These are phyloP conservation scores for Aphrophora alni DNA, from an alignment of 2,888 invertebrate species.

Conservation along the genomic window DNA sequence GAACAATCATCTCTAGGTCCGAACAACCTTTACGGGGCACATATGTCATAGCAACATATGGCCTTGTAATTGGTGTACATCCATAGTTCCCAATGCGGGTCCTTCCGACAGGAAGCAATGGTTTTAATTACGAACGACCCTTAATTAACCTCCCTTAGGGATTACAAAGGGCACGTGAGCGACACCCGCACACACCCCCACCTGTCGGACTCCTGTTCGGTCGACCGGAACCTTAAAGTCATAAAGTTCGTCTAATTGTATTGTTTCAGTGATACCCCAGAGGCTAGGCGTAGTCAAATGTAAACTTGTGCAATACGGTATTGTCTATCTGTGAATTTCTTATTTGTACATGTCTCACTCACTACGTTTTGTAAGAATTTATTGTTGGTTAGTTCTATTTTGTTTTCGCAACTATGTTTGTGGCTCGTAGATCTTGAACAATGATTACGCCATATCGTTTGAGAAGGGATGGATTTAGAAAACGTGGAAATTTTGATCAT, in stretches of 20 bases:
- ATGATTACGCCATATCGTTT: neutral
- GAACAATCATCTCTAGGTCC: neutral
- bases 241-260: slow-evolving; percentile 2
- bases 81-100: neutral
- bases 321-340: neutral
- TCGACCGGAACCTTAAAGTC: neutral
- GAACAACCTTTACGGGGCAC: neutral
- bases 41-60: neutral
- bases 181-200: neutral
- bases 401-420: neutral
- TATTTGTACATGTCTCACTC: neutral
- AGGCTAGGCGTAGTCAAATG: neutral
- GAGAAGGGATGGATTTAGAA: no score
- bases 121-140: slow-evolving; percentile 29
- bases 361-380: neutral
- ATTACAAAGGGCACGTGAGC: neutral
- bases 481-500: no score
- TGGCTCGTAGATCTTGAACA: neutral
- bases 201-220: slow-evolving; percentile 1
- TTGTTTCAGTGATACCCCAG: neutral
- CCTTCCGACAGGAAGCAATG: neutral
- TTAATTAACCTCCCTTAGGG: neutral
- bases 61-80: neutral
- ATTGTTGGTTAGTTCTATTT: neutral
- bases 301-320: neutral